These are phyloP conservation scores for Argentina silus DNA, from an alignment of 2,797 vertebrate genomes.

Conservation along the genomic window DNA sequence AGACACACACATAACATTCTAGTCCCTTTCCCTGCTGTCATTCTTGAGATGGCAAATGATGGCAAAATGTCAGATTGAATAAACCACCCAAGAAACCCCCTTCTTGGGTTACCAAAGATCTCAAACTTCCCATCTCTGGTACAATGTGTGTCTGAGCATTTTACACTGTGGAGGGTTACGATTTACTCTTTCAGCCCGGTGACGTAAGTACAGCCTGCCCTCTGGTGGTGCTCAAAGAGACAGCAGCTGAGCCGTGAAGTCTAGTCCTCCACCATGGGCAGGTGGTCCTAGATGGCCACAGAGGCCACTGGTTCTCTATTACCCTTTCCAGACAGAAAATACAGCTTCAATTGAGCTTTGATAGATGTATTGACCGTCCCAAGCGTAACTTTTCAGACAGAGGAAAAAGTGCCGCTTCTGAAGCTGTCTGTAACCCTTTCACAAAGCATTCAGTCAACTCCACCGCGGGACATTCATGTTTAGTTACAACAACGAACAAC, in stretches of 20 bases:
- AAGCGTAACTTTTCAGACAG: no score
- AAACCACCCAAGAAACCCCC: not conserved
- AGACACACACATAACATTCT: not conserved
- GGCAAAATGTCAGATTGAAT: not conserved
- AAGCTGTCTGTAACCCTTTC: no score
- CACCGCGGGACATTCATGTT: no score
- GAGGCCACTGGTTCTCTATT: not conserved
- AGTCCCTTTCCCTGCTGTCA: not conserved
- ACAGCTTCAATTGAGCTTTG: no score
- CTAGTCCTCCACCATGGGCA: not conserved
- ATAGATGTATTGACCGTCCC: no score
- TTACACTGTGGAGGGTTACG: not conserved
- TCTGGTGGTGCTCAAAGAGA: conserved; percentile 1
- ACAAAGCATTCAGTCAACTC: no score
- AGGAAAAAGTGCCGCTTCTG: no score
- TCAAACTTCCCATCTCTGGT: not conserved
- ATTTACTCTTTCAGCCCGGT: not conserved
- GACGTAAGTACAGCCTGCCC: not conserved
- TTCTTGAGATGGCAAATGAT: not conserved
- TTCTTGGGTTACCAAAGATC: not conserved
- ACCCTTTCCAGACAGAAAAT: no score
- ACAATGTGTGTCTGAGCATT: not conserved
- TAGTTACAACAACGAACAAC: no score
- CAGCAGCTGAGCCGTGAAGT: not conserved
- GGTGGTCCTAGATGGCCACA: not conserved